phyloP scores from a whole-genome alignment of 1,140 invertebrate species.

The Tetramorium parvispinum region DNA sequence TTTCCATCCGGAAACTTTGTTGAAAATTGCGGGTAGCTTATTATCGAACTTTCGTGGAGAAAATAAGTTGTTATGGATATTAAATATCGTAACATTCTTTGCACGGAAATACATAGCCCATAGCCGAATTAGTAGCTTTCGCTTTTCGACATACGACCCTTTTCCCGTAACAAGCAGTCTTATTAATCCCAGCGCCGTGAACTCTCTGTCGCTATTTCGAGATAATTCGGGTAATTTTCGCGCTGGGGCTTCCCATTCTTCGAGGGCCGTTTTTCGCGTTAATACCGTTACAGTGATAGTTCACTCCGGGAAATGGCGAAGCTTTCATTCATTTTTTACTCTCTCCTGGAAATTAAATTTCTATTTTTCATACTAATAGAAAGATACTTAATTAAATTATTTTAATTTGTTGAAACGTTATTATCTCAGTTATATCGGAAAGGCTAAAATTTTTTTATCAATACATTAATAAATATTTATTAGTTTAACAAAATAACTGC shows the following conservation, averaged over 20 bases:
- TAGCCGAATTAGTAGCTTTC: slow-evolving; percentile 39
- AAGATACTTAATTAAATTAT: not conserved
- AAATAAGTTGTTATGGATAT: slow-evolving; percentile 53
- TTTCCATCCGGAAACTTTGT: slow-evolving; percentile 46
- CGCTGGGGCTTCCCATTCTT: slow-evolving; percentile 25
- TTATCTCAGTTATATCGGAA: not conserved
- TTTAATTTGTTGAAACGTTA: not conserved
- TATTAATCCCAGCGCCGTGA: slow-evolving; percentile 40
- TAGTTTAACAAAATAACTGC: not conserved
- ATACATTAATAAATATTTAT: slow-evolving; percentile 19
- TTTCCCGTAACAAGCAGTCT: slow-evolving; percentile 33
- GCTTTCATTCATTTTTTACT: slow-evolving; percentile 27
- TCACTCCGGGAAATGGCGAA: slow-evolving; percentile 3
- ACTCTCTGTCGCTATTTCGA: slow-evolving; percentile 32
- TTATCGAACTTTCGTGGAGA: slow-evolving; percentile 42
- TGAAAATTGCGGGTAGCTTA: slow-evolving; percentile 49
- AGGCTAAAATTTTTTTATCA: not conserved
- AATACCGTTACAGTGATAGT: slow-evolving; percentile 7
- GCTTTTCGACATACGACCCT: slow-evolving; percentile 35
- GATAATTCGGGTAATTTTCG: slow-evolving; percentile 55
- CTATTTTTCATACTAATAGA: not conserved
- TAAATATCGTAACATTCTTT: slow-evolving; percentile 55
- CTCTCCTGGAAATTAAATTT: slow-evolving; percentile 14
- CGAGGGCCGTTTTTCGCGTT: slow-evolving; percentile 8
- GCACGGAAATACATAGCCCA: not conserved